A percentile compares a stretch with the other conserved stretches of the same genome.
These are phyloP conservation scores for Apodemia mormo DNA, from an alignment of 2,888 invertebrate genomes.

Conservation along the genomic window DNA sequence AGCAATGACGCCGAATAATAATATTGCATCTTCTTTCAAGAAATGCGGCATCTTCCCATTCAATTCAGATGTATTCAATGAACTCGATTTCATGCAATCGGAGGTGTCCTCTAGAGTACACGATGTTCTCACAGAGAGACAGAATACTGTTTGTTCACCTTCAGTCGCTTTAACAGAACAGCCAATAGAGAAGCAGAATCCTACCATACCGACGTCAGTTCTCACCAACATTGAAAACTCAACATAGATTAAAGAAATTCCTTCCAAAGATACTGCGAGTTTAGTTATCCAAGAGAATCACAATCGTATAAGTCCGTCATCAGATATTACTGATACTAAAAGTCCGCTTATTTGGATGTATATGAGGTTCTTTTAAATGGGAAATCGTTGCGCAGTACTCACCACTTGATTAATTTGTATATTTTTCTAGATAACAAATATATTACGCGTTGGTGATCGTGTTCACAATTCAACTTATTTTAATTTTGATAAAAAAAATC, in stretches of 20 bases:
- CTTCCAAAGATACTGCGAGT: slow-evolving; percentile 1
- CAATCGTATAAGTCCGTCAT: too few relatives aligned
- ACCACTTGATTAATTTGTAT: too few relatives aligned
- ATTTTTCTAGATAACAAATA: slow-evolving; percentile 12
- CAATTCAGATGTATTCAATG: slow-evolving; percentile 14
- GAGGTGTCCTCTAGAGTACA: slow-evolving; percentile 1
- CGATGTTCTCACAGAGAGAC: background rate
- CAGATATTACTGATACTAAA: too few relatives aligned
- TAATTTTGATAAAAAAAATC: slow-evolving; percentile 19
- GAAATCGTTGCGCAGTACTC: too few relatives aligned
- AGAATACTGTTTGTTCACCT: background rate
- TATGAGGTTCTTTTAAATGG: too few relatives aligned
- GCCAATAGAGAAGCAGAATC: background rate
- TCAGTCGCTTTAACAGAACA: background rate
- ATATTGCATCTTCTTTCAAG: slow-evolving; percentile 28
- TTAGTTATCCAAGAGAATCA: background rate
- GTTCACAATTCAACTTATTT: too few relatives aligned
- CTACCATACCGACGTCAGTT: background rate
- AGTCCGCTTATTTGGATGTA: too few relatives aligned
- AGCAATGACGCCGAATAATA: slow-evolving; percentile 32
- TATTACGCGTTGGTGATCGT: too few relatives aligned
- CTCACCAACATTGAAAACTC: background rate
- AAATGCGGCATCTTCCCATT: slow-evolving; percentile 27
- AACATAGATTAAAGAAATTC: background rate
- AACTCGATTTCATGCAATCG: slow-evolving; percentile 3